These are phyloP conservation scores for Daphoenositta chrysoptera DNA, from an alignment of 2,113 vertebrate genomes.

Conservation along the genomic window DNA sequence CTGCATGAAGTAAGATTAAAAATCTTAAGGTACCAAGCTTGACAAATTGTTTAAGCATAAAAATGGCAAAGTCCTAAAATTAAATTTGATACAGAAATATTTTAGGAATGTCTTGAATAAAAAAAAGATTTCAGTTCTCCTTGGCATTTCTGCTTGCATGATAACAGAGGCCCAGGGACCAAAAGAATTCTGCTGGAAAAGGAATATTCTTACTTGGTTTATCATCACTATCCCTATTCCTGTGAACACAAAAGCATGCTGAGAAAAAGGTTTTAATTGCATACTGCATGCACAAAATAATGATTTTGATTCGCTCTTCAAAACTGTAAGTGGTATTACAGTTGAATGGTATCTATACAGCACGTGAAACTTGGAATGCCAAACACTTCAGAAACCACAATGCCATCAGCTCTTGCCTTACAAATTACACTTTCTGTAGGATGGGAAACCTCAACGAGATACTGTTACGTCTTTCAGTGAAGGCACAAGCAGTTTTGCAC, in stretches of 20 bases:
- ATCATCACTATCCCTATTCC: neutral
- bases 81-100: neutral
- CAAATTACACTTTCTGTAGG: neutral
- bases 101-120: neutral
- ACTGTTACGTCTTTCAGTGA: neutral
- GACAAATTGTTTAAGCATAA: neutral
- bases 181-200: neutral
- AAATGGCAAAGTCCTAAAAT: neutral
- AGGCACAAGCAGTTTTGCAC: neutral
- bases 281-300: neutral
- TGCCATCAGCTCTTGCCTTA: neutral
- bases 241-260: neutral
- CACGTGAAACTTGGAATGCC: neutral
- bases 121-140: neutral
- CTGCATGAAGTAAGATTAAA: neutral
- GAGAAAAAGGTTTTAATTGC: neutral
- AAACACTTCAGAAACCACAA: neutral
- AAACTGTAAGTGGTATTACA: neutral
- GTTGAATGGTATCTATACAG: neutral
- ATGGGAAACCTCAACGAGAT: neutral
- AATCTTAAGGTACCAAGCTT: neutral
- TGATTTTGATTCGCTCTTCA: neutral
- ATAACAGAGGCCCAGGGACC: neutral
- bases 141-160: neutral
- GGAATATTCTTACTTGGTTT: neutral